These are phyloP conservation scores for Nymphalis urticae DNA, from an alignment of 2,888 invertebrate genomes.

Conservation along the genomic window DNA sequence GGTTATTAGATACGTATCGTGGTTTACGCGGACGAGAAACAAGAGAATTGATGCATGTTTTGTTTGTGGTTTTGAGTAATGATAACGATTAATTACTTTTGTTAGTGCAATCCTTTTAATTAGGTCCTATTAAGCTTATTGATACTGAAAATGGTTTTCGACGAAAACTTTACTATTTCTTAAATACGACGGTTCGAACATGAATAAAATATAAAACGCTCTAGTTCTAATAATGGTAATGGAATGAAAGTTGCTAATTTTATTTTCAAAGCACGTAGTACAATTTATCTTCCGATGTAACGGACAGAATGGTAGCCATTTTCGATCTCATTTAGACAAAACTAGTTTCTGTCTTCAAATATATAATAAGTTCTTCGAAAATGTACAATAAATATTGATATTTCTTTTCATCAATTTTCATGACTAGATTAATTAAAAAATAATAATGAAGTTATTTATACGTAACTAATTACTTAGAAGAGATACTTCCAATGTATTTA, in stretches of 20 bases:
- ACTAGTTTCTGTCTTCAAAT: not conserved
- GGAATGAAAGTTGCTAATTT: slow-evolving; percentile 35
- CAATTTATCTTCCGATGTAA: slow-evolving; percentile 29
- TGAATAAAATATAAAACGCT: slow-evolving; percentile 27
- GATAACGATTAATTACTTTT: not conserved
- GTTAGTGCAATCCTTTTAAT: not conserved
- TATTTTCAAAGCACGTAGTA: slow-evolving; percentile 27
- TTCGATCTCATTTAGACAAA: not conserved
- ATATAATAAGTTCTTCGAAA: not conserved
- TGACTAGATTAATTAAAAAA: no score
- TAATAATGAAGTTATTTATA: no score
- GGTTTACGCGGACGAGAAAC: slow-evolving; percentile 10
- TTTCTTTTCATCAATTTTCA: no score
- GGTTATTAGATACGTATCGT: slow-evolving; percentile 3
- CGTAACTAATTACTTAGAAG: no score
- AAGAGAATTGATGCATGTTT: not conserved
- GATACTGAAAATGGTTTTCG: not conserved
- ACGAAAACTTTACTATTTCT: not conserved
- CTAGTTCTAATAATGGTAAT: slow-evolving; percentile 34
- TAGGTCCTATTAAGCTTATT: not conserved
- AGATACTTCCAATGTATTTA: no score
- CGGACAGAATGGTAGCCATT: not conserved
- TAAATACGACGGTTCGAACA: slow-evolving; percentile 9
- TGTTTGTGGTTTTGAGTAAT: not conserved
- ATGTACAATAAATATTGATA: no score